Percentiles rank a stretch among this genome's conserved stretches.
Evolutionary conservation across 1,140 invertebrate genomes (phyloP).

Genomic region (Neodiprion pinetum): DNA sequence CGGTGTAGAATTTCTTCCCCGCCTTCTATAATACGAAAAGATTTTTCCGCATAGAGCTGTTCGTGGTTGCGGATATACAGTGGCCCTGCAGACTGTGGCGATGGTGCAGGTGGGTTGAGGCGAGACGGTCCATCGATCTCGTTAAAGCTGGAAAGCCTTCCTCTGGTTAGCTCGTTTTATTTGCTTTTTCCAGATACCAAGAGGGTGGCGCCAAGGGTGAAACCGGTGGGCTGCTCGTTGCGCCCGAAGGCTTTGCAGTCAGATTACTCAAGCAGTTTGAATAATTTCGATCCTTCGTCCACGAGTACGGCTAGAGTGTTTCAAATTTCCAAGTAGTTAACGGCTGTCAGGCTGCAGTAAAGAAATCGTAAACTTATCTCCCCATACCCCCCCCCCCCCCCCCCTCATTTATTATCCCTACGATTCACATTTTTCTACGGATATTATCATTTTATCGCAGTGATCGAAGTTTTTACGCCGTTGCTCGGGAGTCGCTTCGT

Average conservation of each 20-base stretch:
- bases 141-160: conserved; percentile 5
- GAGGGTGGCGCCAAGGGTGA: neutral
- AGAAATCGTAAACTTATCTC: neutral
- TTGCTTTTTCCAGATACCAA: neutral
- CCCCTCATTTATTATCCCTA: no score
- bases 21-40: neutral
- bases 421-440: no score
- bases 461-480: no score
- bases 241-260: neutral
- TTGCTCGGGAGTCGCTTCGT: no score
- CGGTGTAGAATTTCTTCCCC: no score
- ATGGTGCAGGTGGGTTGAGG: neutral
- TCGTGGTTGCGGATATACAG: neutral
- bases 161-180: neutral
- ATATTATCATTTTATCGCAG: no score
- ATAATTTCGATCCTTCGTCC: neutral
- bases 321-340: neutral
- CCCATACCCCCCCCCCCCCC: neutral
- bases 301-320: neutral
- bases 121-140: conserved; percentile 1
- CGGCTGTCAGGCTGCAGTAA: neutral
- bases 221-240: neutral
- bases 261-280: neutral
- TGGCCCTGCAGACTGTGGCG: neutral
- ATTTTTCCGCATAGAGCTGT: neutral